A percentile compares a stretch with the other conserved stretches of the same genome.
Evolutionary conservation across 64 coral and sea anemone species (phyloP).

Genomic region (Stichodactyla mertensii): DNA sequence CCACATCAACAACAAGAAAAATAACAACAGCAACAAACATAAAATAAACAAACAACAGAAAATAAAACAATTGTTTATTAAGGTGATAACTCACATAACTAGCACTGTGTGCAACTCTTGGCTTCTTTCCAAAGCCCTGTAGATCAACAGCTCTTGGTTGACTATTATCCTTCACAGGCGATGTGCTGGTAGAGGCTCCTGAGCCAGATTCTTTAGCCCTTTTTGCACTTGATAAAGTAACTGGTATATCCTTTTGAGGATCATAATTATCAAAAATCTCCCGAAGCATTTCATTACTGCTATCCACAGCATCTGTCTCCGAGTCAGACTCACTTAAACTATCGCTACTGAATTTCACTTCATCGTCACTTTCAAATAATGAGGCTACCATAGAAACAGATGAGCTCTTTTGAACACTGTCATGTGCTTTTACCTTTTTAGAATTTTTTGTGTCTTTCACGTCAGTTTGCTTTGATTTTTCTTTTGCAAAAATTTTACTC

Average conservation of each 20-base stretch:
- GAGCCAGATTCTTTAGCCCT: not conserved
- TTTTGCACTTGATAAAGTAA: slow-evolving; percentile 7
- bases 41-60: not conserved
- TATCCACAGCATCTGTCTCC: not conserved
- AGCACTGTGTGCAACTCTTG: slow-evolving; percentile 66
- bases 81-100: slow-evolving; percentile 53
- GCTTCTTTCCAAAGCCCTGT: slow-evolving; percentile 73
- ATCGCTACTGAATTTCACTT: not conserved
- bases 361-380: not conserved
- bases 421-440: not conserved
- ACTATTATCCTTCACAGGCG: not conserved
- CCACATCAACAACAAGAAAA: too few species aligned
- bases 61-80: not conserved
- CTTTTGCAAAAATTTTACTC: not conserved
- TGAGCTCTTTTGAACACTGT: not conserved
- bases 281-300: not conserved
- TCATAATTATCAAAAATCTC: slow-evolving; percentile 36
- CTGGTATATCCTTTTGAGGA: not conserved
- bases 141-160: slow-evolving; percentile 20
- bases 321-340: not conserved
- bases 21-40: not conserved
- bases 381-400: not conserved
- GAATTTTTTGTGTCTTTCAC: not conserved
- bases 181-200: not conserved
- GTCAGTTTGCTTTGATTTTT: not conserved